A percentile compares a stretch with the other conserved stretches of the same genome.
These are phyloP conservation scores for Lepidocolaptes lacrymiger DNA, from an alignment of 2,797 vertebrate genomes.

Conservation along the genomic window DNA sequence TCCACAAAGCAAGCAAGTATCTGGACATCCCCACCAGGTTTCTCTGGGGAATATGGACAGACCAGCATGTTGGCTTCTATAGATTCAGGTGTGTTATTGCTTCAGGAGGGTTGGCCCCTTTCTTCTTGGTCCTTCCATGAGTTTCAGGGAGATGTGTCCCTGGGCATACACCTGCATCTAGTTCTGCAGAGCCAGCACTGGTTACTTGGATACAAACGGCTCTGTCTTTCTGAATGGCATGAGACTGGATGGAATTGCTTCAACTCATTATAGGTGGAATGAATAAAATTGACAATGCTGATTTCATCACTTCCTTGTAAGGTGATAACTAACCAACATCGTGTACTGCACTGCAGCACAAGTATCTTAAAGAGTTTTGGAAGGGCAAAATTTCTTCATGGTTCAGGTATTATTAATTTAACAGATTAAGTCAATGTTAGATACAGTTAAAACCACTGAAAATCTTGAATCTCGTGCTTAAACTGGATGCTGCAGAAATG, in stretches of 20 bases:
- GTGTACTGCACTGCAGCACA: background rate
- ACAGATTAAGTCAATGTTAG: background rate
- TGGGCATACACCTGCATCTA: background rate
- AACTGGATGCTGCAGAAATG: background rate
- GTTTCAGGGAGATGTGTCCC: background rate
- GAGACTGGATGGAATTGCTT: constrained; percentile 22
- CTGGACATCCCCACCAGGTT: background rate
- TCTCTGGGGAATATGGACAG: background rate
- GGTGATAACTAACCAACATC: background rate
- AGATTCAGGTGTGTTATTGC: background rate
- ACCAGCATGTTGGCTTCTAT: background rate
- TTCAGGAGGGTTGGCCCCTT: background rate
- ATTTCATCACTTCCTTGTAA: background rate
- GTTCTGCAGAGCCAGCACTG: background rate
- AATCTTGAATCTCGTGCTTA: background rate
- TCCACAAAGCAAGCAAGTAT: background rate
- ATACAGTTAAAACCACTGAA: background rate
- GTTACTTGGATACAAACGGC: constrained; percentile 40
- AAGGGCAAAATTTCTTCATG: background rate
- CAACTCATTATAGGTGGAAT: background rate
- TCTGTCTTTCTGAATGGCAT: background rate
- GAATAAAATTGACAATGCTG: background rate
- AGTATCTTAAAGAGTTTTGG: background rate
- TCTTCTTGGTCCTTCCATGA: background rate
- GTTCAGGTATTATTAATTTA: background rate